These are phyloP conservation scores for Pyrocephalus nanus DNA, from an alignment of 2,797 vertebrate genomes.

Conservation along the genomic window DNA sequence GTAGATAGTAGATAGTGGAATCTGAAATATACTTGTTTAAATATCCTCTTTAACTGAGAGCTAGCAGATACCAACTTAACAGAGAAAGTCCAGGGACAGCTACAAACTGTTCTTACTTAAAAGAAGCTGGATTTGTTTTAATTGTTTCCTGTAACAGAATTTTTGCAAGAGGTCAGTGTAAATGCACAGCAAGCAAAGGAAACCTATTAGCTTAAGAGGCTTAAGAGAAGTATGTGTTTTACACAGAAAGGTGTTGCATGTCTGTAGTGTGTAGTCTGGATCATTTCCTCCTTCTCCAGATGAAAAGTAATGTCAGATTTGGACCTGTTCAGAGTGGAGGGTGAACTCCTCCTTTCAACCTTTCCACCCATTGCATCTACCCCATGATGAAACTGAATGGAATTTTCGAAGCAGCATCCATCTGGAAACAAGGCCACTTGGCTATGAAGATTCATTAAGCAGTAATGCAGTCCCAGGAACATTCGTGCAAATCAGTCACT, in stretches of 20 bases:
- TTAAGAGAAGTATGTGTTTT: background rate
- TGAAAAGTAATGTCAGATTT: background rate
- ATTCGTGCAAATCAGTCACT: background rate
- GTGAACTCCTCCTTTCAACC: background rate
- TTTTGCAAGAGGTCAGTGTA: background rate
- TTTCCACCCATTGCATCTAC: background rate
- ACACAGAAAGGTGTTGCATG: rapidly evolving
- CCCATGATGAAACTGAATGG: background rate
- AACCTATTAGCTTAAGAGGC: background rate
- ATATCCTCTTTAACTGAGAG: background rate
- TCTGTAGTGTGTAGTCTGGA: background rate
- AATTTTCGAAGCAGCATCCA: background rate
- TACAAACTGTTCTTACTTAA: background rate
- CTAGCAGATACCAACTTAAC: background rate
- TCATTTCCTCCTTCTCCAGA: background rate
- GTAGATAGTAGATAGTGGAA: background rate
- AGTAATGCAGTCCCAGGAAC: background rate
- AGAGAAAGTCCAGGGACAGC: background rate
- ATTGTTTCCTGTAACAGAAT: background rate
- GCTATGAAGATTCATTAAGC: background rate
- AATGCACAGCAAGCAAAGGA: background rate
- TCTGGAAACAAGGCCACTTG: background rate
- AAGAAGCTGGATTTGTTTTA: background rate
- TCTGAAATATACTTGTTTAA: background rate
- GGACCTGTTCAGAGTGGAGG: background rate